These are phyloP conservation scores for Dryobota labecula DNA, from an alignment of 2,888 invertebrate species.

Conservation along the genomic window DNA sequence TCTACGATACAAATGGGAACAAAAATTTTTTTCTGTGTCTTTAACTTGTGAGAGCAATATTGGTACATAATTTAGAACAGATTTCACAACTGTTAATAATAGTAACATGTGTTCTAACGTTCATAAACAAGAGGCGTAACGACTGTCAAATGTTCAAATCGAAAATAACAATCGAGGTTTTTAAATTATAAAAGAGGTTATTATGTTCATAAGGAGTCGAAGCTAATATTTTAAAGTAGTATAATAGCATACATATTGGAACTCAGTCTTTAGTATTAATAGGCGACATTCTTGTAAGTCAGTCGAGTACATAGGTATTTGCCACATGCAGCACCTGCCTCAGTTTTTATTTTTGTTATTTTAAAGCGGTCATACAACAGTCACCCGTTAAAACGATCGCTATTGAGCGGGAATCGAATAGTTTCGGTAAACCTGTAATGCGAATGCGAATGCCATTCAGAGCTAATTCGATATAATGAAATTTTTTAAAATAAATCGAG, in stretches of 20 bases:
- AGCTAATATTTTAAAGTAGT: conserved; percentile 25
- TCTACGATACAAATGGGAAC: not conserved
- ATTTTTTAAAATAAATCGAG: conserved; percentile 28
- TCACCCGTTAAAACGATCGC: conserved; percentile 46
- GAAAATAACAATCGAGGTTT: conserved; percentile 50
- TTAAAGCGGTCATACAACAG: conserved; percentile 48
- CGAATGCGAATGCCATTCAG: conserved; percentile 32
- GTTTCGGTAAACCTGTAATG: conserved; percentile 34
- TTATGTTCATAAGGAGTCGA: conserved; percentile 9
- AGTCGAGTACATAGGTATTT: conserved; percentile 53
- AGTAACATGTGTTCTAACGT: conserved; percentile 58
- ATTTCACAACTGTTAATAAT: conserved; percentile 53
- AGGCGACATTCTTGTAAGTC: conserved; percentile 52
- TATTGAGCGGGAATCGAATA: conserved; percentile 49
- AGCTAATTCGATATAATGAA: conserved; percentile 30
- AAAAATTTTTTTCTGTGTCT: conserved; percentile 2
- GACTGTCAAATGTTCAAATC: conserved; percentile 56
- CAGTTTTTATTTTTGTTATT: conserved; percentile 57
- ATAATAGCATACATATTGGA: conserved; percentile 18
- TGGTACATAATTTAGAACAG: conserved; percentile 56
- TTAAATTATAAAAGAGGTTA: conserved; percentile 23
- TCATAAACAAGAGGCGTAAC: conserved; percentile 48
- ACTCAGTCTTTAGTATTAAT: conserved; percentile 39
- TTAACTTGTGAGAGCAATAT: conserved; percentile 39
- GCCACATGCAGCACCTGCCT: conserved; percentile 57